These are phyloP conservation scores for Euproctis similis DNA, from an alignment of 2,888 invertebrate species.

Conservation along the genomic window DNA sequence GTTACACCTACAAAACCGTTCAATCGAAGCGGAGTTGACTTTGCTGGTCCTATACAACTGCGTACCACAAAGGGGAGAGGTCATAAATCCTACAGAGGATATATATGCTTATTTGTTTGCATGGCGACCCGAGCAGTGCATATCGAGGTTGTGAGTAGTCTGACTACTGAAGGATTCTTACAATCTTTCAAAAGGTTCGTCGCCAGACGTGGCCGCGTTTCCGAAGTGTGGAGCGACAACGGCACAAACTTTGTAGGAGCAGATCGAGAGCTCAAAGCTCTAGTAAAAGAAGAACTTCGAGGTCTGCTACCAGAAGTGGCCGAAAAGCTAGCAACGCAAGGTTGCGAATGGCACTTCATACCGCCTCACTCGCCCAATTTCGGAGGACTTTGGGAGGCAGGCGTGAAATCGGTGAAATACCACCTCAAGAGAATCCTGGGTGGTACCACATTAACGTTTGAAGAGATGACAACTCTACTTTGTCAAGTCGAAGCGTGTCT, in stretches of 20 bases:
- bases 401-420: neutral
- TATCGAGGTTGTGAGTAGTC: slow-evolving; percentile 3
- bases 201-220: neutral
- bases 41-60: slow-evolving; percentile 5
- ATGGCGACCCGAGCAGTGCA: slow-evolving; percentile 1
- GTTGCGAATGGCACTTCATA: neutral
- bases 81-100: slow-evolving; percentile 1
- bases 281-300: neutral
- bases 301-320: neutral
- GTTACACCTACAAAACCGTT: neutral
- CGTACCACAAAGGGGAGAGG: slow-evolving; percentile 1
- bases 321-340: neutral
- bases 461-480: neutral
- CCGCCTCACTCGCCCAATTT: neutral
- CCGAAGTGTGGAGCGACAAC: slow-evolving; percentile 2
- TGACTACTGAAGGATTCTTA: slow-evolving; percentile 1
- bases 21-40: neutral
- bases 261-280: neutral
- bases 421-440: neutral
- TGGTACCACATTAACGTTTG: neutral
- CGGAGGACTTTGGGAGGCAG: neutral
- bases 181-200: slow-evolving; percentile 2
- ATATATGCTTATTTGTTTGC: slow-evolving; percentile 3
- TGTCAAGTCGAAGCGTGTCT: neutral
- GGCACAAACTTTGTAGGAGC: slow-evolving; percentile 5